Base-by-base conservation (phyloP, 2,113 vertebrate genomes). In the Periophthalmus modestus region DNA sequence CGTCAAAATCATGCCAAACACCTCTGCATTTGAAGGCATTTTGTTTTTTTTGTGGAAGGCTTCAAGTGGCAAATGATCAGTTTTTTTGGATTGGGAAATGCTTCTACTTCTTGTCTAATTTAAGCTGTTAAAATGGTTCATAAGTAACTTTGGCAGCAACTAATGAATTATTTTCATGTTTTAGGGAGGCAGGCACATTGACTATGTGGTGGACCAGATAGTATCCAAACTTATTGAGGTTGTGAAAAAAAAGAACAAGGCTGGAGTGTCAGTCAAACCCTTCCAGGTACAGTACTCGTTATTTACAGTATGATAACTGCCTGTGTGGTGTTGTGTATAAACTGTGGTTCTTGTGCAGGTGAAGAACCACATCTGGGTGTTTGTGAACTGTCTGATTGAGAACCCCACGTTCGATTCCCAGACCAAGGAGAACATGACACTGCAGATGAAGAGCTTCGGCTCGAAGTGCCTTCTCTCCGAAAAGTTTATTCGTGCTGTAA, bases 241-340 rank as follows among this genome's bases (percentile, higher is more conserved):
- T 66, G 98, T 99, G 77, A 99, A 99, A 92, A 99, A 98, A 92
- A 99, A 99, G 91, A 99, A 99, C 87, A 99, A 99, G 93, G 98
- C 97, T 73, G 98, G 98, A 73, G 97, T 99, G 71, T 93, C 95
- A 5, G 97, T 99, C 66, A 99, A 99, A 91, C 98, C 98, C n/a
- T 99, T 99, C 92, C 98, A 99, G 96, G 98, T 95, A 11, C 0
- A 0, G 0, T 11, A 0, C 36, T 1, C 5, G 2, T 13, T 0
- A 57, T 58, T 75, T 52, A 1, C 1, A 23, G 11, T 52, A 52
- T 1, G 55, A 57, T 19, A 48, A 2, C 4, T 19, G 47, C 28
- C 18, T 59, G 21, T 63, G 6, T 2, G 3, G 7, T 39, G 11
- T 39, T 12, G 1, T 57, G 19, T 21, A 67, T 19, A 9, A 39